Evolutionary conservation across 2,888 invertebrate genomes (phyloP).

Genomic region (Buathra laborator): DNA sequence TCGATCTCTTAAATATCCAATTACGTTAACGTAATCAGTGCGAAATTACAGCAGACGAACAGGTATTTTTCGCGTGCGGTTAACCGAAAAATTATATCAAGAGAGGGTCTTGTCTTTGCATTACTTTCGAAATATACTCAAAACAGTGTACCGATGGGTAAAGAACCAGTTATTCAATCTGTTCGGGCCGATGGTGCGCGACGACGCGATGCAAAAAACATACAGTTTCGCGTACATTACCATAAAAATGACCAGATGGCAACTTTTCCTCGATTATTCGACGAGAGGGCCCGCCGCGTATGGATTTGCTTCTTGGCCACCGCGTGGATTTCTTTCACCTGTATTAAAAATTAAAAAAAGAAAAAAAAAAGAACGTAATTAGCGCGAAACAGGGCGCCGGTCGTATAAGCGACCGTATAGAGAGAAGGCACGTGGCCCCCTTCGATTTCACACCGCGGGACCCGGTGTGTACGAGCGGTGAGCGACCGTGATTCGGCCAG

Average conservation of each 20-base stretch:
- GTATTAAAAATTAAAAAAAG: slow-evolving; percentile 28
- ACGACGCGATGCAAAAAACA: slow-evolving; percentile 38
- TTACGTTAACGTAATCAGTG: slow-evolving; percentile 67
- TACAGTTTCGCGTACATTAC: slow-evolving; percentile 49
- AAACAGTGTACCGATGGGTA: slow-evolving; percentile 50
- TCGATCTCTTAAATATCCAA: slow-evolving; percentile 62
- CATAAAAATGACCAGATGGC: slow-evolving; percentile 67
- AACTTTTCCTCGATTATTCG: slow-evolving; percentile 56
- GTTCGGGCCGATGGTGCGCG: slow-evolving; percentile 52
- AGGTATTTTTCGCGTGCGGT: slow-evolving; percentile 62
- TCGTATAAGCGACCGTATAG: slow-evolving; percentile 32
- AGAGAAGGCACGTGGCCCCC: slow-evolving; percentile 36
- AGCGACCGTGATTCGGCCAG: slow-evolving; percentile 62
- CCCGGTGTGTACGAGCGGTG: neutral
- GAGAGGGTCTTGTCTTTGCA: slow-evolving; percentile 58
- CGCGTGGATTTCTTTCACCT: slow-evolving; percentile 53
- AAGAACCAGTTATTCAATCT: slow-evolving; percentile 68
- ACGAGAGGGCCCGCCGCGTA: neutral
- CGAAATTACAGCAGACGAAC: slow-evolving; percentile 56
- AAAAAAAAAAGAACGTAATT: slow-evolving; percentile 53
- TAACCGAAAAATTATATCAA: slow-evolving; percentile 56
- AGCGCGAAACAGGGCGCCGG: slow-evolving; percentile 49
- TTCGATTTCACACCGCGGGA: slow-evolving; percentile 51
- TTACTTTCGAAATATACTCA: slow-evolving; percentile 57
- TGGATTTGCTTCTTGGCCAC: slow-evolving; percentile 8